A percentile compares a stretch with the other conserved stretches of the same genome.
These are phyloP conservation scores for Catocala nupta DNA, from an alignment of 2,888 invertebrate species.

Conservation along the genomic window DNA sequence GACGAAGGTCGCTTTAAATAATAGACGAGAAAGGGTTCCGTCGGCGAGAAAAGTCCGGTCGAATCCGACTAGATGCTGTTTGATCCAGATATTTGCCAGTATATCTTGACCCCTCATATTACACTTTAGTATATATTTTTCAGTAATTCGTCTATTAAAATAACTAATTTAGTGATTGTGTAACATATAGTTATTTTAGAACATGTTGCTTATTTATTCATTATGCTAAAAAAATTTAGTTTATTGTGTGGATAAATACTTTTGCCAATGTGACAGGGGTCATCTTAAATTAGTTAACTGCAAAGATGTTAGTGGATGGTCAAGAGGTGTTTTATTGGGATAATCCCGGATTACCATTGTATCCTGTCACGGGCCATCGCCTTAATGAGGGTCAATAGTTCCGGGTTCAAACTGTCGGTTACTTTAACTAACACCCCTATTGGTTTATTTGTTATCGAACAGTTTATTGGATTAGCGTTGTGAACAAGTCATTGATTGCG, in stretches of 20 bases:
- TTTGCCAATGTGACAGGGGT: constrained; percentile 31
- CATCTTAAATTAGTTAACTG: constrained; percentile 37
- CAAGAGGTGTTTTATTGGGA: constrained; percentile 84
- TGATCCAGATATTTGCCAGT: constrained; percentile 52
- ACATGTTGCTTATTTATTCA: background rate
- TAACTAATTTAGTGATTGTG: background rate
- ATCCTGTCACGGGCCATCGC: constrained; percentile 78
- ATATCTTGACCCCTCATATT: constrained; percentile 46
- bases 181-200: background rate
- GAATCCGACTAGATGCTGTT: constrained; percentile 52
- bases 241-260: background rate
- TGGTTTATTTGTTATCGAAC: constrained; percentile 57
- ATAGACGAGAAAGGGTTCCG: constrained; percentile 57
- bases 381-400: constrained; percentile 84
- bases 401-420: constrained; percentile 60
- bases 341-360: constrained; percentile 82
- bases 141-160: background rate
- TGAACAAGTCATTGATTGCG: constrained; percentile 48
- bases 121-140: constrained; percentile 5
- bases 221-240: background rate
- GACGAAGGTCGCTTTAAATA: constrained; percentile 61
- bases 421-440: constrained; percentile 62
- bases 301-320: constrained; percentile 63
- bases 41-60: constrained; percentile 60
- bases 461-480: constrained; percentile 43